These are phyloP conservation scores for Itoplectis maculator DNA, from an alignment of 2,888 invertebrate genomes.

Conservation along the genomic window DNA sequence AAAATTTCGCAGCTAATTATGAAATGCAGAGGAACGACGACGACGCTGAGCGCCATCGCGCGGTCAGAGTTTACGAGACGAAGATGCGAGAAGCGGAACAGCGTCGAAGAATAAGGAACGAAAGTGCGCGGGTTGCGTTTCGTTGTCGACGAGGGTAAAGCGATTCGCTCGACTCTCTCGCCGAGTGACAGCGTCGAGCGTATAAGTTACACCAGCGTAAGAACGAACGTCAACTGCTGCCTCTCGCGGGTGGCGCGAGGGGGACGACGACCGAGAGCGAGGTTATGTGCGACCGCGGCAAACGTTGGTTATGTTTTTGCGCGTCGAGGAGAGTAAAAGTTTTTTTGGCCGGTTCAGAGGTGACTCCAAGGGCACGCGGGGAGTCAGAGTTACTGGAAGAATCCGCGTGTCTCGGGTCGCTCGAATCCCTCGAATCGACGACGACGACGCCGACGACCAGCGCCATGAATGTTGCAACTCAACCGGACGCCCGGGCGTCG, in stretches of 20 bases:
- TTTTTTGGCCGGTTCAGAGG: slow-evolving; percentile 53
- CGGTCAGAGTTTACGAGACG: neutral
- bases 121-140: slow-evolving; percentile 17
- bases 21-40: slow-evolving; percentile 23
- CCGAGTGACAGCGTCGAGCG: slow-evolving; percentile 1
- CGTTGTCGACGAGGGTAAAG: slow-evolving; percentile 8
- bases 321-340: slow-evolving; percentile 49
- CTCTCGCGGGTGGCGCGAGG: slow-evolving; percentile 2
- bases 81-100: slow-evolving; percentile 28
- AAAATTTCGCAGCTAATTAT: slow-evolving; percentile 36
- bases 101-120: slow-evolving; percentile 33
- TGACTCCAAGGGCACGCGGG: slow-evolving; percentile 49
- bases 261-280: too few species aligned
- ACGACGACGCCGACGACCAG: slow-evolving; percentile 7
- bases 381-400: slow-evolving; percentile 39
- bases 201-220: neutral
- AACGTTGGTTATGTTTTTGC: neutral
- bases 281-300: neutral
- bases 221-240: slow-evolving; percentile 3
- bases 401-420: too few species aligned
- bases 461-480: slow-evolving; percentile 57
- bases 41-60: neutral
- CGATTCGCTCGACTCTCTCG: neutral
- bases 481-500: slow-evolving; percentile 61
- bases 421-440: slow-evolving; percentile 23